phyloP scores from a whole-genome alignment of 1,140 invertebrate genomes.

The Chrysomallon squamiferum region DNA sequence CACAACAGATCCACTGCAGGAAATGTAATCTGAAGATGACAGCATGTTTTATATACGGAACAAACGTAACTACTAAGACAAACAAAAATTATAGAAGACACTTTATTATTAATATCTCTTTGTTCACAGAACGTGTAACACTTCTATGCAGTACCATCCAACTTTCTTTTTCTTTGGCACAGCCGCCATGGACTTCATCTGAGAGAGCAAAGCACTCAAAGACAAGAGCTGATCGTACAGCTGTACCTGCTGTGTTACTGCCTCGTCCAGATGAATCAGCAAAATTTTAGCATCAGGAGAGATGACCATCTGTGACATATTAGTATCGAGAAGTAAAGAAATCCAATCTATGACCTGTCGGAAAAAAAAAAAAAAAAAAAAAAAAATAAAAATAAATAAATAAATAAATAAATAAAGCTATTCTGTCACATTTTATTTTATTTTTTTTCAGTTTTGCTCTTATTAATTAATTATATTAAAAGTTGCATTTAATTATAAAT shows the following conservation, averaged over 20 bases:
- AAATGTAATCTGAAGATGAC: too few relatives aligned
- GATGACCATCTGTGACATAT: conserved; percentile 44
- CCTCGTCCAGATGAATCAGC: conserved; percentile 33
- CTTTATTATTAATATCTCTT: too few relatives aligned
- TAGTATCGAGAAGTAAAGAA: conserved; percentile 37
- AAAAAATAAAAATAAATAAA: background rate
- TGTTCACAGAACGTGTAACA: conserved; percentile 34
- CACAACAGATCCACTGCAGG: too few relatives aligned
- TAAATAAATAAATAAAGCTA: background rate
- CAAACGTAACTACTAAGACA: too few relatives aligned
- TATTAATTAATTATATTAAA: background rate
- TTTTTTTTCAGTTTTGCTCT: background rate
- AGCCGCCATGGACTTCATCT: conserved; percentile 33
- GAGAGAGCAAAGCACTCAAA: conserved; percentile 36
- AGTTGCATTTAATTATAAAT: background rate
- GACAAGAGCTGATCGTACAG: conserved; percentile 41
- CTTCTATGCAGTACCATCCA: conserved; percentile 47
- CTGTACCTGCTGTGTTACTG: conserved; percentile 32
- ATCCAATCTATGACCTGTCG: conserved; percentile 46
- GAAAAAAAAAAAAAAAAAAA: background rate
- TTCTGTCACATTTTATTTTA: background rate
- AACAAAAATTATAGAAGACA: too few relatives aligned
- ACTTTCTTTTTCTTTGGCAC: conserved; percentile 30
- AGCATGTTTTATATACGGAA: too few relatives aligned
- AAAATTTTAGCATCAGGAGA: conserved; percentile 37